Evolutionary conservation across 2,797 vertebrate genomes (phyloP).

Genomic region (Phalloptychus januarius): DNA sequence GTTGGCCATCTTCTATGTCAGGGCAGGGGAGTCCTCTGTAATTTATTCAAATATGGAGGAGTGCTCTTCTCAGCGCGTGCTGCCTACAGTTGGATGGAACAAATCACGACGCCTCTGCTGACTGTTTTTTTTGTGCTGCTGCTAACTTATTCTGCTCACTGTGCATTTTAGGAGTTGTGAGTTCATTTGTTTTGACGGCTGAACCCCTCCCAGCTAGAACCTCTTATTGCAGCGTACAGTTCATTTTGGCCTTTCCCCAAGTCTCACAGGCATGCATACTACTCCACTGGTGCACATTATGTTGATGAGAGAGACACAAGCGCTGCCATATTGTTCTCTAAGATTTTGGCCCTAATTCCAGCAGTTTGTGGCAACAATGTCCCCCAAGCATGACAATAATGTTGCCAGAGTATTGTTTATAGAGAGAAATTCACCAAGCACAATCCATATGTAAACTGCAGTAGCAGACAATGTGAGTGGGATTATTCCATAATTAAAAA

Average conservation of each 20-base stretch:
- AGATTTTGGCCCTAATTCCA: slow-evolving; percentile 65
- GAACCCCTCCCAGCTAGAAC: slow-evolving; percentile 38
- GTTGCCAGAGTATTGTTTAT: slow-evolving; percentile 67
- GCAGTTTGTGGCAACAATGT: slow-evolving; percentile 48
- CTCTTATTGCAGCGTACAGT: slow-evolving; percentile 54
- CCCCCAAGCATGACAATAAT: slow-evolving; percentile 41
- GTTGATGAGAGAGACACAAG: slow-evolving; percentile 59
- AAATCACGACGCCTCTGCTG: slow-evolving; percentile 35
- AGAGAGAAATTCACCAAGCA: slow-evolving; percentile 45
- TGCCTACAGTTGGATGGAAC: slow-evolving; percentile 32
- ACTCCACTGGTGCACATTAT: slow-evolving; percentile 64
- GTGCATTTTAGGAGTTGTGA: slow-evolving; percentile 49
- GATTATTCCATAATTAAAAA: slow-evolving; percentile 64
- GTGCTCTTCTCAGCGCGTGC: not conserved
- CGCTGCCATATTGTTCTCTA: slow-evolving; percentile 67
- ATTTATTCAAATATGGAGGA: slow-evolving; percentile 25
- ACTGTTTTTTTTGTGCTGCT: slow-evolving; percentile 16
- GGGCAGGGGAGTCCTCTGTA: not conserved
- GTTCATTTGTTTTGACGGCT: slow-evolving; percentile 59
- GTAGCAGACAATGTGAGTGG: slow-evolving; percentile 42
- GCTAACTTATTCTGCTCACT: slow-evolving; percentile 53
- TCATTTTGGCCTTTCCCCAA: slow-evolving; percentile 63
- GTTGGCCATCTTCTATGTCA: not conserved
- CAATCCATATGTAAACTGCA: slow-evolving; percentile 63
- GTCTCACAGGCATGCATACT: slow-evolving; percentile 47